Conservation (phyloP, 2,888 invertebrate genomes). For the Epirrhoe alternata region DNA sequence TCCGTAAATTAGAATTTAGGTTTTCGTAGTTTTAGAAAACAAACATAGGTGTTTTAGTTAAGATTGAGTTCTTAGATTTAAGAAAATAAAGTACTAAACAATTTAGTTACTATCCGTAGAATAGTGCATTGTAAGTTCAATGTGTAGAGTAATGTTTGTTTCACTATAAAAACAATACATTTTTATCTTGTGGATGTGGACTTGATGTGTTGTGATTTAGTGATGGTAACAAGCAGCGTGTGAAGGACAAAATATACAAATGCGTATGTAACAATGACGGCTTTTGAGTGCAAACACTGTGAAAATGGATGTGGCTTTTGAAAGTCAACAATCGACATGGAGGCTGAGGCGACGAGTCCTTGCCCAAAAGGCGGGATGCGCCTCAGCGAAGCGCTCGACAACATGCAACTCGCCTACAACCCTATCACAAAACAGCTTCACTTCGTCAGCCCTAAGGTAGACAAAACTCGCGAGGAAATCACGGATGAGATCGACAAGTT, state of each 20-base stretch:
- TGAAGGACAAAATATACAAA: slow-evolving; percentile 14
- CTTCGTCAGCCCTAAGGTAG: slow-evolving; percentile 81
- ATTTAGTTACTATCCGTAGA: background rate
- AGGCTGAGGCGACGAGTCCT: slow-evolving; percentile 69
- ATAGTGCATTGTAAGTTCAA: slow-evolving; percentile 22
- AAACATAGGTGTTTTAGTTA: slow-evolving; percentile 16
- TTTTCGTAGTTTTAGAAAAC: slow-evolving; percentile 15
- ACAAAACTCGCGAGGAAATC: slow-evolving; percentile 64
- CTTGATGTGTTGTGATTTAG: slow-evolving; percentile 21
- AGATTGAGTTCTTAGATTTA: slow-evolving; percentile 8
- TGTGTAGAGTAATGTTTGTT: slow-evolving; percentile 6
- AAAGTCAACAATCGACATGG: slow-evolving; percentile 55
- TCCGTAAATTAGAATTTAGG: slow-evolving; percentile 34
- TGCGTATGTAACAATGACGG: slow-evolving; percentile 50
- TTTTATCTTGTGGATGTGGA: slow-evolving; percentile 31
- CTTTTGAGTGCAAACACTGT: slow-evolving; percentile 50
- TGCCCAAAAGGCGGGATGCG: slow-evolving; percentile 84
- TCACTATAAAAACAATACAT: slow-evolving; percentile 44
- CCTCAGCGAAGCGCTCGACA: slow-evolving; percentile 89
- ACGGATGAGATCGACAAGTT: slow-evolving; percentile 74
- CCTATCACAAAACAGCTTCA: slow-evolving; percentile 90
- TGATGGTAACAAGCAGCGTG: slow-evolving; percentile 14
- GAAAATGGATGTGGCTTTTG: slow-evolving; percentile 64
- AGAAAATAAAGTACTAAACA: background rate
- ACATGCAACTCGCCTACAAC: slow-evolving; percentile 90